Base-by-base conservation (phyloP, 2,797 vertebrate genomes). In the Petrocephalus schoutedeni region DNA sequence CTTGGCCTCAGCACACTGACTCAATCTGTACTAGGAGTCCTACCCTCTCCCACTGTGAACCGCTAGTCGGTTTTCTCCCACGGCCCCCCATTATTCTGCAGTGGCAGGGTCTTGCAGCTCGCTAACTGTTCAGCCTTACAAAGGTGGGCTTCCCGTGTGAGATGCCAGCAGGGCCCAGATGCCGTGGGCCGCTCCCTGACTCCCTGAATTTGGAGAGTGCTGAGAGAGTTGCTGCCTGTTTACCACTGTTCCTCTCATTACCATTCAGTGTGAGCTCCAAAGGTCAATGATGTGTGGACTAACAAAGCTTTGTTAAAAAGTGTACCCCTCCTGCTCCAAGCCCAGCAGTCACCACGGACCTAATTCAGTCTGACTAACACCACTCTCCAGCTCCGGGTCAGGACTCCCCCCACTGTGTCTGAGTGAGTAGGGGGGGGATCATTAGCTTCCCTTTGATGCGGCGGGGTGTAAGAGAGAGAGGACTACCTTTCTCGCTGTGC, bases 361-460 rank as follows among this genome's bases (percentile, higher is more conserved):
- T 85, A 85, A 85, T 58, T 85, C 84, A 84, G 49, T 56, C 53
- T 84, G 82, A 84, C 80, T 84, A 84, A 54, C 49, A 84, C 45
- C 21, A 21, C 51, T 84, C 49, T 23, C 9, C 3, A 49, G 53
- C 84, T 85, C 16, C 6, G 2, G 84, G 53, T 85, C 28, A 54
- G 84, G 12, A 36, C 28, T 28, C 36, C 56, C 45, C 58, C 57
- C 58, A 12, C 53, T 86, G 57, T 64, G 64, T 10, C 61, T 74
- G 86, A 67, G 61, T 28, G 86, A 87, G 61, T 86, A 19, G 86
- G 64, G 41, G 28, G 28, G 64, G 64, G 49, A 74, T 74, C 86
- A 87, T 87, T 87, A 87, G 21, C 61, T 74, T 51, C n/a, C 21
- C 64, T 87, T 49, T 87, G 86, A 86, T 59, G 57, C 86, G 6